A percentile compares a stretch with the other conserved stretches of the same genome.
These are phyloP conservation scores for Drosophila prostipennis DNA, from an alignment of 2,888 invertebrate species.

Conservation along the genomic window DNA sequence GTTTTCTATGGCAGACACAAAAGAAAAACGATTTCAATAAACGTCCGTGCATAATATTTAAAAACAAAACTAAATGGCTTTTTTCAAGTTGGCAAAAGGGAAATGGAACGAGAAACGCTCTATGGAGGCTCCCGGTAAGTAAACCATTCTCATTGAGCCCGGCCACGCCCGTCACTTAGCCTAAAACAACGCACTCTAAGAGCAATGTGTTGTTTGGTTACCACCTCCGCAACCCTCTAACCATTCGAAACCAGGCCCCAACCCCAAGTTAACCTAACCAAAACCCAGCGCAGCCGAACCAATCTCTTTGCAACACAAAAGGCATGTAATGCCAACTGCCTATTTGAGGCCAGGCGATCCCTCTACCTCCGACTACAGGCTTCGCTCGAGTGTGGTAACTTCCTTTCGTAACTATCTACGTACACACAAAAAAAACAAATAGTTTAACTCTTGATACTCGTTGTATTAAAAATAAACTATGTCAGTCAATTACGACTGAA, in stretches of 20 bases:
- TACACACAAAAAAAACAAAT: too few species aligned
- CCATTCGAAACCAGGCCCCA: slow-evolving; percentile 3
- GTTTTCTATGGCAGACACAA: slow-evolving; percentile 50
- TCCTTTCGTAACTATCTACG: too few species aligned
- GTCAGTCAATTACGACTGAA: too few species aligned
- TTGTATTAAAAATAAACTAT: too few species aligned
- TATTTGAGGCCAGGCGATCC: slow-evolving; percentile 47
- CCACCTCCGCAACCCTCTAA: slow-evolving; percentile 8
- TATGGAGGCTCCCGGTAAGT: slow-evolving; percentile 24
- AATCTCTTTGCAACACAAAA: slow-evolving; percentile 70
- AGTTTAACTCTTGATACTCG: too few species aligned
- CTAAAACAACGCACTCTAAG: slow-evolving; percentile 74
- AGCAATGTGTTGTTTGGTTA: slow-evolving; percentile 74
- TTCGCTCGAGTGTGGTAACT: background rate
- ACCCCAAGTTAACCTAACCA: slow-evolving; percentile 42
- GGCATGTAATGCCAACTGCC: slow-evolving; percentile 76
- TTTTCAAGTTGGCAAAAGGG: slow-evolving; percentile 23
- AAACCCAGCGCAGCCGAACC: slow-evolving; percentile 45
- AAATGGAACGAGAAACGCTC: slow-evolving; percentile 11
- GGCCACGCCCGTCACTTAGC: slow-evolving; percentile 71
- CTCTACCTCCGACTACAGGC: slow-evolving; percentile 10
- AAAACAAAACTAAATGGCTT: slow-evolving; percentile 49
- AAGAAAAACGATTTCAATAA: slow-evolving; percentile 68
- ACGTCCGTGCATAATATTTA: slow-evolving; percentile 76
- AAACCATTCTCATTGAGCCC: slow-evolving; percentile 56